These are phyloP conservation scores for Acrocephalus arundinaceus DNA, from an alignment of 2,113 vertebrate genomes.

Conservation along the genomic window DNA sequence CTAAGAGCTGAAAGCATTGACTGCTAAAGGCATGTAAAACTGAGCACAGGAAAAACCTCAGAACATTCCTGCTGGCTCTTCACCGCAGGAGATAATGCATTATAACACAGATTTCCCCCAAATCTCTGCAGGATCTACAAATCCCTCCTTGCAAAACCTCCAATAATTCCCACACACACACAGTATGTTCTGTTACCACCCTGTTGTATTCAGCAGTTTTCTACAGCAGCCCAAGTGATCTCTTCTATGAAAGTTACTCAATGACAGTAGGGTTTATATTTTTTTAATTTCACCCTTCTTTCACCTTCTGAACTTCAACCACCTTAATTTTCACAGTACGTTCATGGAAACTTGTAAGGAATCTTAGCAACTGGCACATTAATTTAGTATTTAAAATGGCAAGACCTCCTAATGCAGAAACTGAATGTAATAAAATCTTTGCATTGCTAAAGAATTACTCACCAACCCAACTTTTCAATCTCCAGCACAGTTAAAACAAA, in stretches of 20 bases:
- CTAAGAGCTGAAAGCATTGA: neutral
- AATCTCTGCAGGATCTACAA: conserved; percentile 43
- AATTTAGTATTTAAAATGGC: neutral
- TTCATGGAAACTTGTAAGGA: neutral
- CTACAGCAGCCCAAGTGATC: neutral
- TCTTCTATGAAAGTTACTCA: neutral
- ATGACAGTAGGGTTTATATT: neutral
- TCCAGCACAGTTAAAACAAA: neutral
- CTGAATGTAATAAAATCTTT: neutral
- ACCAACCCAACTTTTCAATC: neutral
- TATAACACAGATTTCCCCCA: conserved; percentile 40
- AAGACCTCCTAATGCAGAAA: neutral
- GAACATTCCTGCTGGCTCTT: conserved; percentile 39
- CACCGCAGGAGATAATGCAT: neutral
- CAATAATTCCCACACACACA: neutral
- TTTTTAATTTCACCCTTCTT: neutral
- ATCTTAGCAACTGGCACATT: neutral
- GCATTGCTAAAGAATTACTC: neutral
- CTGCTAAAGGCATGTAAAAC: conserved; percentile 19
- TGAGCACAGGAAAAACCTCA: neutral
- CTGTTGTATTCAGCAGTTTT: neutral
- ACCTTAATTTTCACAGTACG: neutral
- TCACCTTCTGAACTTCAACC: conserved; percentile 3
- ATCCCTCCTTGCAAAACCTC: conserved; percentile 17
- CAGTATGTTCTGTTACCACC: neutral